These are phyloP conservation scores for Sericinus montela DNA, from an alignment of 2,888 invertebrate species.

Conservation along the genomic window DNA sequence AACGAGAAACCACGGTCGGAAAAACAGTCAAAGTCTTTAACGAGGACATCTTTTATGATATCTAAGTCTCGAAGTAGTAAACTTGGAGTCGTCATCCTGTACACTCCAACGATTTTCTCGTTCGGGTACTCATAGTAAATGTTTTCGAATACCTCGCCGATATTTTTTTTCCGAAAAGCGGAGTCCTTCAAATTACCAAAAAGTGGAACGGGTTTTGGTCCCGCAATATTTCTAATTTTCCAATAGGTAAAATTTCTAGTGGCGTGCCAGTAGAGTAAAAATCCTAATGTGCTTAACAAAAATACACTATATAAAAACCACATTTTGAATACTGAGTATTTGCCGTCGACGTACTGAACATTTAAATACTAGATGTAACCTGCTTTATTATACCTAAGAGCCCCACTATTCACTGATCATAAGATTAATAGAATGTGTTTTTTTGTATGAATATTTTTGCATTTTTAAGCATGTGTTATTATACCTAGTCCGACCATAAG, in stretches of 20 bases:
- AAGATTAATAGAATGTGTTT: too few relatives aligned
- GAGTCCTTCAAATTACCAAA: slow-evolving; percentile 43
- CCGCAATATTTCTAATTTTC: slow-evolving; percentile 37
- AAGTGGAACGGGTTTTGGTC: slow-evolving; percentile 36
- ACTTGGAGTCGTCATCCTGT: slow-evolving; percentile 40
- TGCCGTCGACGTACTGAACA: slow-evolving; percentile 18
- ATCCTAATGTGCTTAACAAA: background rate
- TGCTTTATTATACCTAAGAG: too few relatives aligned
- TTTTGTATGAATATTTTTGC: too few relatives aligned
- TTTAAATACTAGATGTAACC: too few relatives aligned
- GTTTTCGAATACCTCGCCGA: slow-evolving; percentile 30
- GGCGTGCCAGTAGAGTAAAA: slow-evolving; percentile 33
- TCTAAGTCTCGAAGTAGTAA: slow-evolving; percentile 49
- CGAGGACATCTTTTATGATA: slow-evolving; percentile 43
- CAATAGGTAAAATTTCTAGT: slow-evolving; percentile 46
- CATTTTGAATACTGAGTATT: slow-evolving; percentile 1
- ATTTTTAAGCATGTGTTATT: too few relatives aligned
- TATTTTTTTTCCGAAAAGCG: slow-evolving; percentile 29
- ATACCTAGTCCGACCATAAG: too few relatives aligned
- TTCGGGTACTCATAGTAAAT: slow-evolving; percentile 39
- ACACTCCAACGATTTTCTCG: slow-evolving; percentile 50
- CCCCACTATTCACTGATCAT: slow-evolving; percentile 15
- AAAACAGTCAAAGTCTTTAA: slow-evolving; percentile 50
- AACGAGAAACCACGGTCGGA: slow-evolving; percentile 43
- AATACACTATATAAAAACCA: background rate